Evolutionary conservation across 53 echinoderm and acorn worm species (phyloP).

Genomic region (Paracentrotus lividus): DNA sequence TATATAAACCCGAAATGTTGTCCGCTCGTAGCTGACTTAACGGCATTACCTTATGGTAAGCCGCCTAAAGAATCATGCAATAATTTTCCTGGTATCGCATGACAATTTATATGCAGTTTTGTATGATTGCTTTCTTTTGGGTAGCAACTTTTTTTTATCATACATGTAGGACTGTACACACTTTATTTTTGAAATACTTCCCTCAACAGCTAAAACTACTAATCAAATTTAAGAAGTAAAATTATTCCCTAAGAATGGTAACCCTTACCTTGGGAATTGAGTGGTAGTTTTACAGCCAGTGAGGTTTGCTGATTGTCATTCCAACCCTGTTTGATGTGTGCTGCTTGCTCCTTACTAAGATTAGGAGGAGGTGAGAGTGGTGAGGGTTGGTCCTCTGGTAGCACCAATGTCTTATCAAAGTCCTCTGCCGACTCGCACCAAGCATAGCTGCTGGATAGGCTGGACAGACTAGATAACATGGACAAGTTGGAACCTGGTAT

Average conservation of each 20-base stretch:
- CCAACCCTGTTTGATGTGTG: neutral
- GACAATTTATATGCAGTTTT: too few relatives aligned
- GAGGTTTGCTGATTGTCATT: neutral
- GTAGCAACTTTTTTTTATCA: too few relatives aligned
- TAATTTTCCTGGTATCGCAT: too few relatives aligned
- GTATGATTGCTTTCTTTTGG: too few relatives aligned
- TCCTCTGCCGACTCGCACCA: constrained; percentile 48
- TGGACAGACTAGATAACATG: constrained; percentile 59
- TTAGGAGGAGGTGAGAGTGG: neutral
- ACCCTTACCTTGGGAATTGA: constrained; percentile 12
- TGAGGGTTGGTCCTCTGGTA: neutral
- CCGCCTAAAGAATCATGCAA: too few relatives aligned
- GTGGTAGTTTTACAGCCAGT: neutral
- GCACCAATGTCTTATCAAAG: constrained; percentile 15
- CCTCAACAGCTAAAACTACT: too few relatives aligned
- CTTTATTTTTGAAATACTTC: too few relatives aligned
- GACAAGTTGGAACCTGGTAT: constrained; percentile 61
- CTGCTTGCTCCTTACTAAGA: neutral
- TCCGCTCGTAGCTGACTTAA: too few relatives aligned
- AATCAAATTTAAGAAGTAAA: neutral
- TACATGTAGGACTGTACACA: too few relatives aligned
- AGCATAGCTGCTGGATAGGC: constrained; percentile 6
- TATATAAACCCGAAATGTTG: too few relatives aligned
- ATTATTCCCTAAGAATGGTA: neutral
- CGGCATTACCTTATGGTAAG: too few relatives aligned